A percentile compares a stretch with the other conserved stretches of the same genome.
Conservation (phyloP, 1,140 invertebrate genomes). For the Brachionus plicatilis region DNA sequence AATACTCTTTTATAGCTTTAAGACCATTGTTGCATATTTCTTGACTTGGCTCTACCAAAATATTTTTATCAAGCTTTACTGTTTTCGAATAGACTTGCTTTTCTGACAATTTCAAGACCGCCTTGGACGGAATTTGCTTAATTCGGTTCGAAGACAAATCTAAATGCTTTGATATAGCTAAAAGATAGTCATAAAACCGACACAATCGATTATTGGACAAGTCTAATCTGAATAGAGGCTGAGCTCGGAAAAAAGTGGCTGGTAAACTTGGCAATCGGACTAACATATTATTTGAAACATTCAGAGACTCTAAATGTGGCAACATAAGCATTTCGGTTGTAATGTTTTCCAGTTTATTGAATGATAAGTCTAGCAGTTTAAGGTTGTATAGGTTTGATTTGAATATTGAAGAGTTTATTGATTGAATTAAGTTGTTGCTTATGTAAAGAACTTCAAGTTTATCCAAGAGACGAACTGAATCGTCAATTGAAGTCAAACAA, state of each 20-base stretch:
- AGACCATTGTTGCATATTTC: conserved; percentile 12
- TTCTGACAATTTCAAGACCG: background rate
- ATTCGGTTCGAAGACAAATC: conserved; percentile 21
- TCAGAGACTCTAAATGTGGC: conserved; percentile 20
- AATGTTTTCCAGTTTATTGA: background rate
- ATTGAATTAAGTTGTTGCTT: conserved; percentile 15
- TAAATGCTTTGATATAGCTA: conserved; percentile 2
- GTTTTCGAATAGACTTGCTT: background rate
- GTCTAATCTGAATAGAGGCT: conserved; percentile 18
- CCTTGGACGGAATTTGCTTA: background rate
- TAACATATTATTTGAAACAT: background rate
- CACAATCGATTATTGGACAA: background rate
- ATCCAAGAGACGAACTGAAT: background rate
- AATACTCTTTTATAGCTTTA: conserved; percentile 24
- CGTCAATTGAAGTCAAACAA: background rate
- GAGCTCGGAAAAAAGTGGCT: background rate
- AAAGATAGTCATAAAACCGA: conserved; percentile 14
- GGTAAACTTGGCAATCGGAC: conserved; percentile 1
- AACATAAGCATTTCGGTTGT: conserved; percentile 23
- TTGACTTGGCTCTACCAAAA: background rate
- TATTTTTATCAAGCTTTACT: background rate
- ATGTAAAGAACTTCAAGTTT: conserved; percentile 2
- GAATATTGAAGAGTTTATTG: background rate
- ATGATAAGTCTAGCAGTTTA: conserved; percentile 20
- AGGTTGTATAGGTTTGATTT: conserved; percentile 8